Percentiles rank a stretch among this genome's conserved stretches.
Evolutionary conservation across 2,888 invertebrate species (phyloP).

Genomic region (Julus scanicus): DNA sequence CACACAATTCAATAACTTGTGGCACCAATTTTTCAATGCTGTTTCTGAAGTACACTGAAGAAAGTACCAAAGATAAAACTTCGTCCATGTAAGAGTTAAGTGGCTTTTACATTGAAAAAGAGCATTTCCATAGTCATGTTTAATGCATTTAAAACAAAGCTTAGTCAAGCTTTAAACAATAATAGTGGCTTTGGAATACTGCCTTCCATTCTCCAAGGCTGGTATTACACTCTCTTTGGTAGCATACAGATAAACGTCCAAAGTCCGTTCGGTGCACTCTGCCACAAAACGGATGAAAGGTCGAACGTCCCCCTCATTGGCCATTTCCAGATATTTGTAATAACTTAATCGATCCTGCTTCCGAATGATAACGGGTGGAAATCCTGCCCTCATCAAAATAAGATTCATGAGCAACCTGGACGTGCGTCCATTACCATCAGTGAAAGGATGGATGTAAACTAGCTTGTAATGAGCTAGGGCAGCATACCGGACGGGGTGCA

Average conservation of each 20-base stretch:
- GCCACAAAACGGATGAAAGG: constrained; percentile 97
- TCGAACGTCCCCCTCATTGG: constrained; percentile 93
- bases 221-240: constrained; percentile 72
- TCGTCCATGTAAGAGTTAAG: neutral
- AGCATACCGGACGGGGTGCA: constrained; percentile 94
- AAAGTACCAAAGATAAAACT: neutral
- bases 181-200: neutral
- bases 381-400: constrained; percentile 90
- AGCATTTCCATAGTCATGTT: neutral
- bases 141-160: neutral
- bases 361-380: constrained; percentile 93
- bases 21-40: neutral
- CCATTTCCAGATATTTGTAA: constrained; percentile 88
- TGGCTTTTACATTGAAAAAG: neutral
- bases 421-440: constrained; percentile 96
- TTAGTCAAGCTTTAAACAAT: neutral
- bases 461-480: constrained; percentile 97
- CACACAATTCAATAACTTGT: no score
- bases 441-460: constrained; percentile 96
- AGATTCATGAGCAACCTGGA: constrained; percentile 96
- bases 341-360: constrained; percentile 79
- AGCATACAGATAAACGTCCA: constrained; percentile 88
- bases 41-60: neutral
- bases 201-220: constrained; percentile 51
- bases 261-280: constrained; percentile 87